Percentiles rank a stretch among this genome's conserved stretches.
These are phyloP conservation scores for Endomychus coccineus DNA, from an alignment of 2,888 invertebrate genomes.

Conservation along the genomic window DNA sequence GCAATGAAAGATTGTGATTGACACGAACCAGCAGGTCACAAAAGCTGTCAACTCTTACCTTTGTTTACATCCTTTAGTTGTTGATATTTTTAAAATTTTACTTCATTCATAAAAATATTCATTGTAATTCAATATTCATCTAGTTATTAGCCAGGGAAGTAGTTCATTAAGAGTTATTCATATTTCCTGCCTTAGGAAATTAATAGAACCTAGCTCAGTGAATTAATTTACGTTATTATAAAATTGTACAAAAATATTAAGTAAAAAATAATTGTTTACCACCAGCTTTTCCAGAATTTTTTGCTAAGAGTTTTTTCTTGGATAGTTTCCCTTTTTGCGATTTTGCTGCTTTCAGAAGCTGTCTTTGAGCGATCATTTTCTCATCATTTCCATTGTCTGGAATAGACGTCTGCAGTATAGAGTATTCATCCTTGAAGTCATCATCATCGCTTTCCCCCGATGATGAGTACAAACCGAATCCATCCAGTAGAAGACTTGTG, in stretches of 20 bases:
- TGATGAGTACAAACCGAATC: constrained; percentile 37
- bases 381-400: constrained; percentile 36
- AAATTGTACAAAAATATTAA: constrained; percentile 4
- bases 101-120: too few species aligned
- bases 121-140: too few species aligned
- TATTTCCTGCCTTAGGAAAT: too few species aligned
- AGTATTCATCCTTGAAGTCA: constrained; percentile 35
- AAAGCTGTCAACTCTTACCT: too few species aligned
- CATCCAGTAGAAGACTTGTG: constrained; percentile 32
- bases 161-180: too few species aligned
- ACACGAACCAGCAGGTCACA: too few species aligned
- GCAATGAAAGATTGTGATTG: too few species aligned
- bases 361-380: constrained; percentile 41
- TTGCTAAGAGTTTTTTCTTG: constrained; percentile 37
- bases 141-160: too few species aligned
- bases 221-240: too few species aligned
- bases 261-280: constrained; percentile 19
- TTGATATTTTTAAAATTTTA: too few species aligned
- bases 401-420: constrained; percentile 28
- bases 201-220: too few species aligned
- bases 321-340: constrained; percentile 35
- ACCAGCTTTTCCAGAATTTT: constrained; percentile 29
- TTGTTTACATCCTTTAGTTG: too few species aligned
- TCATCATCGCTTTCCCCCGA: constrained; percentile 37
- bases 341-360: constrained; percentile 40